These are phyloP conservation scores for Drosophila phalerata DNA, from an alignment of 2,888 invertebrate species.

Conservation along the genomic window DNA sequence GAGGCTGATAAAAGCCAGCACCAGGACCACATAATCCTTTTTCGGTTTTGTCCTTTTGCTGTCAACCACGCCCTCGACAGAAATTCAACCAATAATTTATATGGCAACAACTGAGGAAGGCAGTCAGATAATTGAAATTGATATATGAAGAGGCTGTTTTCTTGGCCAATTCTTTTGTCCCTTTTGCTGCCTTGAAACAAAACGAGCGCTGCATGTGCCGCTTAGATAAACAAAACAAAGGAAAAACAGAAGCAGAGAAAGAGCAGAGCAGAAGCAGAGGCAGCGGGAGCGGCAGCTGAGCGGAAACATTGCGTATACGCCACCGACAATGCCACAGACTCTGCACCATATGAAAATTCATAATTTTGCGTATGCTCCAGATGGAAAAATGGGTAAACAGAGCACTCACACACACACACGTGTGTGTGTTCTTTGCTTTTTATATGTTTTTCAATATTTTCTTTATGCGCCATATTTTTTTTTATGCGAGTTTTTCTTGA, in stretches of 20 bases:
- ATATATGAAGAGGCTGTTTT: constrained; percentile 72
- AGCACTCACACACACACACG: constrained; percentile 56
- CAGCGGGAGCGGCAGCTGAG: constrained; percentile 24
- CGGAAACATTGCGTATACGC: constrained; percentile 77
- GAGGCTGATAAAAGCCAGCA: constrained; percentile 76
- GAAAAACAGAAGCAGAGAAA: constrained; percentile 28
- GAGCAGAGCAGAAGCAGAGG: no score
- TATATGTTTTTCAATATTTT: constrained; percentile 69
- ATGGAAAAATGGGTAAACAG: constrained; percentile 74
- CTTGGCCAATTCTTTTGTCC: constrained; percentile 49
- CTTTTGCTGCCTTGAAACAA: constrained; percentile 48
- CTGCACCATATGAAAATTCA: constrained; percentile 61
- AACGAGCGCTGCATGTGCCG: constrained; percentile 54
- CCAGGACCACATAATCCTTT: constrained; percentile 78
- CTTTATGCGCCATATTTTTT: constrained; percentile 64
- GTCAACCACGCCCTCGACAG: background rate
- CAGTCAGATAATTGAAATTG: constrained; percentile 77
- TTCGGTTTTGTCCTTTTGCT: constrained; percentile 72
- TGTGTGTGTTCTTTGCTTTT: constrained; percentile 39
- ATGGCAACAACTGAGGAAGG: constrained; percentile 46
- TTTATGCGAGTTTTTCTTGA: constrained; percentile 51
- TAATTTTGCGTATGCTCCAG: constrained; percentile 63
- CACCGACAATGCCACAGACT: constrained; percentile 35
- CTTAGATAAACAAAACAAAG: constrained; percentile 73
- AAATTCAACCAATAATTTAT: constrained; percentile 75